phyloP scores from a whole-genome alignment of 2,113 vertebrate genomes.

The Hiodon tergisus region DNA sequence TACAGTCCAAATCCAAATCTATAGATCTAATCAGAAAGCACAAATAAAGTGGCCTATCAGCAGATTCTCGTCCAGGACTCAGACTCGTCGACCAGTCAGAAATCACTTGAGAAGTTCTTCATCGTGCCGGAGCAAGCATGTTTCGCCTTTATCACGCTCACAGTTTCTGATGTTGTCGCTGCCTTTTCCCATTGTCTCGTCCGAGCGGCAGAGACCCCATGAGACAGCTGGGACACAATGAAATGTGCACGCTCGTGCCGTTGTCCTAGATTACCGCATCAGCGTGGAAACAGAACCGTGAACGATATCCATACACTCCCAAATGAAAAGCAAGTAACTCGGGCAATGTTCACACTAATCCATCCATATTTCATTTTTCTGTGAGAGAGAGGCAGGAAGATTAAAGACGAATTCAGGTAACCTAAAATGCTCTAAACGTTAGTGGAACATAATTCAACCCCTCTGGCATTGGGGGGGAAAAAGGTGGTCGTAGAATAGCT shows the following conservation, averaged over 20 bases:
- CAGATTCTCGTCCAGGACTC: too few species aligned
- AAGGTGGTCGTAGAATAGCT: too few species aligned
- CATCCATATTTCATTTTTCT: background rate
- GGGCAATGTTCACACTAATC: background rate
- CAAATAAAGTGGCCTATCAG: too few species aligned
- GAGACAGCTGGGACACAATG: constrained; percentile 8
- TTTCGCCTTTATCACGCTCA: constrained; percentile 3
- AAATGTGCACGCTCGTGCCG: background rate
- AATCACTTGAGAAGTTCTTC: too few species aligned
- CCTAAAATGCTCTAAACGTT: background rate
- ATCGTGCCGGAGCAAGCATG: background rate
- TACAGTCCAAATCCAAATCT: too few species aligned
- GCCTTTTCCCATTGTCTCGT: background rate
- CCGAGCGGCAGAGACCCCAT: background rate
- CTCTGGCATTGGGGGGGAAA: too few species aligned
- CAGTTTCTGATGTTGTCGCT: constrained; percentile 11
- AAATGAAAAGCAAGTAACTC: background rate
- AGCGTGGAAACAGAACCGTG: background rate
- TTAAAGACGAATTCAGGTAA: background rate
- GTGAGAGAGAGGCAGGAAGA: background rate
- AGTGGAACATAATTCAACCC: background rate
- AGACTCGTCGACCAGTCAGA: too few species aligned
- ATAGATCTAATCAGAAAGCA: too few species aligned
- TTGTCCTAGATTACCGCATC: constrained; percentile 10
- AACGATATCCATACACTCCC: background rate